Evolutionary conservation across 2,888 invertebrate species (phyloP).

Genomic region (Drosophila neoperkinsi): DNA sequence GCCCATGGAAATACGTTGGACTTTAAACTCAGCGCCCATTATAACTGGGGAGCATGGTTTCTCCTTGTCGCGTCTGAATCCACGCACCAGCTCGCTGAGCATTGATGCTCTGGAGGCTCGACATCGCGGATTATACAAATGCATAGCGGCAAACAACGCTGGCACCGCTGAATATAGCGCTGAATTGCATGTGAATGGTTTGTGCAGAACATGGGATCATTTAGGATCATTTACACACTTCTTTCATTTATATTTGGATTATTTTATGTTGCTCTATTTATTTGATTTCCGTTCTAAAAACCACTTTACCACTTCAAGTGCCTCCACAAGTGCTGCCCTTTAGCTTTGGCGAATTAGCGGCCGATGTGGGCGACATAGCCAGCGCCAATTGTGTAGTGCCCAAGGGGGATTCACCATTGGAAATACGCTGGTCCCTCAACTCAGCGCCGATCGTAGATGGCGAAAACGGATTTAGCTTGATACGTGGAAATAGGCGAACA

Average conservation of each 20-base stretch:
- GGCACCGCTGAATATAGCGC: conserved; percentile 89
- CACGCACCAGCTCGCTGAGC: conserved; percentile 85
- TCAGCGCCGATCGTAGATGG: conserved; percentile 84
- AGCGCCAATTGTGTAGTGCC: conserved; percentile 89
- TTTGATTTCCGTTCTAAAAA: conserved; percentile 42
- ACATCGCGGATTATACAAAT: conserved; percentile 91
- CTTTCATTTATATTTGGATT: conserved; percentile 33
- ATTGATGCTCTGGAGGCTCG: conserved; percentile 88
- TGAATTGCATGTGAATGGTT: conserved; percentile 88
- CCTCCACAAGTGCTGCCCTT: conserved; percentile 85
- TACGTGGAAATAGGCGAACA: conserved; percentile 83
- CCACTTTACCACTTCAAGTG: conserved; percentile 72
- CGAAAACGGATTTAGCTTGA: conserved; percentile 84
- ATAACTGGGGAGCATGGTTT: conserved; percentile 85
- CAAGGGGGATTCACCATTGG: conserved; percentile 92
- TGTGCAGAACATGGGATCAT: conserved; percentile 47
- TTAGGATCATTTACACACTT: conserved; percentile 52
- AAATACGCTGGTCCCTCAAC: conserved; percentile 90
- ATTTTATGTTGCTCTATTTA: conserved; percentile 12
- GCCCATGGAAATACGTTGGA: conserved; percentile 89
- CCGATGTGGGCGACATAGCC: conserved; percentile 90
- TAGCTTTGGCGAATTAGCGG: conserved; percentile 84
- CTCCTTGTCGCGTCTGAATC: conserved; percentile 83
- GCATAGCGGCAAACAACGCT: conserved; percentile 90
- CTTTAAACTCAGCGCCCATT: conserved; percentile 87